Percentiles rank a stretch among this genome's conserved stretches.
Conservation (phyloP, 2,888 invertebrate genomes). For the Scotopteryx bipunctaria region DNA sequence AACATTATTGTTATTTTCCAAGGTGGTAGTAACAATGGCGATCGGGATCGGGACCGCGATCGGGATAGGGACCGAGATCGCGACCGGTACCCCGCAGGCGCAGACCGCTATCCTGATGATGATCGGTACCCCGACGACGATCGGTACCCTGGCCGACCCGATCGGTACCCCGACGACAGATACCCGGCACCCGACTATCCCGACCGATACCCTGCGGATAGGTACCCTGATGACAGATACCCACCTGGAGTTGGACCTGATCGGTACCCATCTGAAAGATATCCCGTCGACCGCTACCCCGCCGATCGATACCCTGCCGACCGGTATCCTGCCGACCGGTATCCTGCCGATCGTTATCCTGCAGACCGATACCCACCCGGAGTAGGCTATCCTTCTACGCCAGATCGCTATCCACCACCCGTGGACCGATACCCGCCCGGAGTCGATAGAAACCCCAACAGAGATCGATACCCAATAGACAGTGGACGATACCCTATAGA, state of each 20-base stretch:
- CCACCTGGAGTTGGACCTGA: slow-evolving; percentile 68
- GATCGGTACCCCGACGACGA: slow-evolving; percentile 81
- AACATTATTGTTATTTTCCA: slow-evolving; percentile 45
- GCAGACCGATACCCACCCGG: slow-evolving; percentile 68
- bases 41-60: slow-evolving; percentile 33
- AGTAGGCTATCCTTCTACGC: slow-evolving; percentile 64
- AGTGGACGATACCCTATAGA: slow-evolving; percentile 44
- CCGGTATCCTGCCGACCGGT: slow-evolving; percentile 70
- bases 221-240: slow-evolving; percentile 77
- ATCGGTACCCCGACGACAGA: slow-evolving; percentile 81
- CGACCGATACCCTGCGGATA: slow-evolving; percentile 58
- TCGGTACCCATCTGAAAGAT: slow-evolving; percentile 70
- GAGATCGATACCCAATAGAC: slow-evolving; percentile 36
- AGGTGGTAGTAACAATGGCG: slow-evolving; percentile 71
- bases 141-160: slow-evolving; percentile 70
- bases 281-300: slow-evolving; percentile 72
- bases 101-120: slow-evolving; percentile 66
- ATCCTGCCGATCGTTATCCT: slow-evolving; percentile 71
- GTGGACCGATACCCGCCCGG: slow-evolving; percentile 78
- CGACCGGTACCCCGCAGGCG: slow-evolving; percentile 73
- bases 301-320: slow-evolving; percentile 60
- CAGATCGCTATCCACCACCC: slow-evolving; percentile 73
- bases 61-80: slow-evolving; percentile 50
- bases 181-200: slow-evolving; percentile 82
- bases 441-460: slow-evolving; percentile 58